phyloP scores from a whole-genome alignment of 2,797 vertebrate genomes.

The Garrulus glandarius region DNA sequence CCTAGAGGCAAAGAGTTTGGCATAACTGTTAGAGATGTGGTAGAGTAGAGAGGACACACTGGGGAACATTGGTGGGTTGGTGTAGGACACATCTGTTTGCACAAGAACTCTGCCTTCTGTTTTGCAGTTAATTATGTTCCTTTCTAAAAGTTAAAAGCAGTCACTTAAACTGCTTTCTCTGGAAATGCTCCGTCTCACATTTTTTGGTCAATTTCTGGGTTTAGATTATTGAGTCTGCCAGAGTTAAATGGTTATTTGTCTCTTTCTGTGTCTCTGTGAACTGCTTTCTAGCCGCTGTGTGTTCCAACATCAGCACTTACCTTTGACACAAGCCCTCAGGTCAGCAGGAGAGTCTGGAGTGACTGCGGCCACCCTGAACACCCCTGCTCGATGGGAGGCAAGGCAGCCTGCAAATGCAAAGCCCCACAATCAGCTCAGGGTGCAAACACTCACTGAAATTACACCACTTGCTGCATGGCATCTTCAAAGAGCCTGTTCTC shows the following conservation, averaged over 20 bases:
- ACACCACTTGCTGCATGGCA: background rate
- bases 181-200: background rate
- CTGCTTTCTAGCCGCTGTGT: fast-evolving
- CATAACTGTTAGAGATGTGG: background rate
- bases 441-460: background rate
- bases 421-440: background rate
- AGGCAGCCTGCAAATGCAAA: conserved; percentile 82
- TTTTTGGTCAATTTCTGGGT: background rate
- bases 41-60: background rate
- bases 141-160: background rate
- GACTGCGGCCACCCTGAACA: conserved; percentile 55
- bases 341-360: conserved; percentile 74
- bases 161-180: background rate
- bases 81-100: background rate
- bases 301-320: conserved; percentile 62
- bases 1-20: background rate
- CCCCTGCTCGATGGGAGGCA: conserved; percentile 82
- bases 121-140: background rate
- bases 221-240: background rate
- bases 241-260: background rate
- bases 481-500: conserved; percentile 8
- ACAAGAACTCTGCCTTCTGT: background rate
- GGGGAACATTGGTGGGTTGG: background rate
- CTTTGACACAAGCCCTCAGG: conserved; percentile 87
- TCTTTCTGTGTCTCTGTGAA: background rate